phyloP scores from a whole-genome alignment of 2,113 vertebrate species.

The Sander vitreus region DNA sequence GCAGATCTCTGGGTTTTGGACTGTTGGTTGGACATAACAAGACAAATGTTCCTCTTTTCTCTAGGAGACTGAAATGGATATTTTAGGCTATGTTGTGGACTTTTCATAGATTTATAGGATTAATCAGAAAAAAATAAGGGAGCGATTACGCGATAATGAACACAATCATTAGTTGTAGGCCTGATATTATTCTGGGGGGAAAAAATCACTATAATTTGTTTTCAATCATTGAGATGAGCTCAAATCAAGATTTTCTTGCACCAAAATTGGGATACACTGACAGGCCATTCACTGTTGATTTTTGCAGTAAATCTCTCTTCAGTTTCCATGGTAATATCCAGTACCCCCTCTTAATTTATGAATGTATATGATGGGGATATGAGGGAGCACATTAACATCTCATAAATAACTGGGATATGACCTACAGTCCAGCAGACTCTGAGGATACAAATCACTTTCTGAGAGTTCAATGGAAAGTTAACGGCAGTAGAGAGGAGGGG shows the following conservation, averaged over 20 bases:
- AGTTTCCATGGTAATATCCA: conserved; percentile 31
- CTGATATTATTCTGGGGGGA: conserved; percentile 31
- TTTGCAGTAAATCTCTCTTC: conserved; percentile 17
- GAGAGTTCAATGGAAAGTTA: conserved; percentile 40
- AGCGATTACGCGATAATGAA: background rate
- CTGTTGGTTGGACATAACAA: no score
- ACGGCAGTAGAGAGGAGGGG: conserved; percentile 3
- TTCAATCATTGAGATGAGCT: conserved; percentile 29
- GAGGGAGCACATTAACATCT: conserved; percentile 29
- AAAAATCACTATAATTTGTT: conserved; percentile 36
- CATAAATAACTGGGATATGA: conserved; percentile 25
- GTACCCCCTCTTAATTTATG: conserved; percentile 23
- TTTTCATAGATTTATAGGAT: no score
- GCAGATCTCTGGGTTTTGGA: background rate
- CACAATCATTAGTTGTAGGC: background rate
- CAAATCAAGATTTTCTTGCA: conserved; percentile 42
- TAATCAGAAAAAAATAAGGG: background rate
- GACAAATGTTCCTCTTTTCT: no score
- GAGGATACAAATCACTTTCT: conserved; percentile 29
- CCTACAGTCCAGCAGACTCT: conserved; percentile 19
- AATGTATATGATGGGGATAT: conserved; percentile 14
- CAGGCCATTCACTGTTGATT: conserved; percentile 7
- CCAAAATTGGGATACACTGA: conserved; percentile 27
- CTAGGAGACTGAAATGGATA: background rate
- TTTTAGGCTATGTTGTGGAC: background rate